Conservation (phyloP, 2,797 vertebrate genomes). For the Oryzias dopingdopingensis region DNA sequence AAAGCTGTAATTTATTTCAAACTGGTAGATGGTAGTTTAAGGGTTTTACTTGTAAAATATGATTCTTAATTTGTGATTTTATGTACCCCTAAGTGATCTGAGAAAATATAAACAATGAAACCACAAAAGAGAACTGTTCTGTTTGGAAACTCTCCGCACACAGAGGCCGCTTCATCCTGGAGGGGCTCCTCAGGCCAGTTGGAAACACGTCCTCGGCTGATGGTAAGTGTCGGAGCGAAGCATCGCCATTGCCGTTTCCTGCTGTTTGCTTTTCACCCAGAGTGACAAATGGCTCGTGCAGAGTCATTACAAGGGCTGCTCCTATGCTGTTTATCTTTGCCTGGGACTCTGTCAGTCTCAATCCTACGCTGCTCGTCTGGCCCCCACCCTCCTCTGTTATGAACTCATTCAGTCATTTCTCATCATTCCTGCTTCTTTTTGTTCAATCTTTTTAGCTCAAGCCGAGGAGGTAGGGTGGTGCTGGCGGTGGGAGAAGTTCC, state of each 20-base stretch:
- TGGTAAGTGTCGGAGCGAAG: conserved; percentile 55
- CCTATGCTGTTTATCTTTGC: conserved; percentile 57
- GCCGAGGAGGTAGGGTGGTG: background rate
- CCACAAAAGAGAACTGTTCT: too few species aligned
- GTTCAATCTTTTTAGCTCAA: background rate
- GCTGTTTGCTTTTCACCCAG: conserved; percentile 61
- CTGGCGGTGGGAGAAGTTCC: conserved; percentile 1
- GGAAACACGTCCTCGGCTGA: conserved; percentile 41
- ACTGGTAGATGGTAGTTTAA: conserved; percentile 49
- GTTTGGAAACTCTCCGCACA: too few species aligned
- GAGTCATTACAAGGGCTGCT: conserved; percentile 56
- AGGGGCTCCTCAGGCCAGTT: conserved; percentile 19
- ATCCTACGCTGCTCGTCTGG: conserved; percentile 4
- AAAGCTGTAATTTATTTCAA: conserved; percentile 30
- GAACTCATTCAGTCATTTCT: conserved; percentile 62
- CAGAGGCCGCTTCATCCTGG: too few species aligned
- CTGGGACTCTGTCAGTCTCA: conserved; percentile 64
- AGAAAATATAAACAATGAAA: too few species aligned
- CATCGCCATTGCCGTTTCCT: conserved; percentile 35
- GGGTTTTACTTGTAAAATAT: conserved; percentile 20
- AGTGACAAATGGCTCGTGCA: conserved; percentile 67
- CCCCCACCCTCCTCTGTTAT: conserved; percentile 12
- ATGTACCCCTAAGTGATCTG: background rate
- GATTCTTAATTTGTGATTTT: background rate
- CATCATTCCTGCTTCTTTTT: background rate